phyloP scores from a whole-genome alignment of 2,888 invertebrate species.

The Parelbella ahira region DNA sequence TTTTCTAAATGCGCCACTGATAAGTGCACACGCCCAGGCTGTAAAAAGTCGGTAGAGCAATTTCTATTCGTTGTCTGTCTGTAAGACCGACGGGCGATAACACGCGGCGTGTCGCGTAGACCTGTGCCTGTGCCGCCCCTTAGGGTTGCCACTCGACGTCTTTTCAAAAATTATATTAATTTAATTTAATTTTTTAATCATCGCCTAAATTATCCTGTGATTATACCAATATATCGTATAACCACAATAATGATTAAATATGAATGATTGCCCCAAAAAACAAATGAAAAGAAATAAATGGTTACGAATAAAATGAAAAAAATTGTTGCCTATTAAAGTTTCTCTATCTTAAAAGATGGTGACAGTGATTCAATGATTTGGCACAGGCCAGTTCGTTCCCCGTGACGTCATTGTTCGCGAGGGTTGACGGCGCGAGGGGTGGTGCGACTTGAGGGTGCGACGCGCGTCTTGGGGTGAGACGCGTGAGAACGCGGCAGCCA shows the following conservation, averaged over 20 bases:
- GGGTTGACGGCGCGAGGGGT: slow-evolving; percentile 37
- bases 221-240: no score
- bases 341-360: slow-evolving; percentile 1
- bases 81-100: slow-evolving; percentile 65
- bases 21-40: slow-evolving; percentile 25
- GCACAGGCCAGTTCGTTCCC: slow-evolving; percentile 49
- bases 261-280: no score
- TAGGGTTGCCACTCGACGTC: slow-evolving; percentile 52
- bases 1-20: slow-evolving; percentile 28
- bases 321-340: no score
- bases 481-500: slow-evolving; percentile 74
- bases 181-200: no score
- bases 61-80: slow-evolving; percentile 62
- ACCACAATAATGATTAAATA: no score
- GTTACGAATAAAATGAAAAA: no score
- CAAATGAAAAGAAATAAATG: not conserved
- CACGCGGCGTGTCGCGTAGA: slow-evolving; percentile 61
- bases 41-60: slow-evolving; percentile 58
- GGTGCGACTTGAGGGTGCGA: no score
- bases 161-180: not conserved
- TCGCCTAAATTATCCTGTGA: no score
- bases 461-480: slow-evolving; percentile 55
- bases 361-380: slow-evolving; percentile 38
- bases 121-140: slow-evolving; percentile 43
- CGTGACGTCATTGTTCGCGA: slow-evolving; percentile 48